Percentiles rank a stretch among this genome's conserved stretches.
These are phyloP conservation scores for Diaphora mendica DNA, from an alignment of 2,888 invertebrate species.

Conservation along the genomic window DNA sequence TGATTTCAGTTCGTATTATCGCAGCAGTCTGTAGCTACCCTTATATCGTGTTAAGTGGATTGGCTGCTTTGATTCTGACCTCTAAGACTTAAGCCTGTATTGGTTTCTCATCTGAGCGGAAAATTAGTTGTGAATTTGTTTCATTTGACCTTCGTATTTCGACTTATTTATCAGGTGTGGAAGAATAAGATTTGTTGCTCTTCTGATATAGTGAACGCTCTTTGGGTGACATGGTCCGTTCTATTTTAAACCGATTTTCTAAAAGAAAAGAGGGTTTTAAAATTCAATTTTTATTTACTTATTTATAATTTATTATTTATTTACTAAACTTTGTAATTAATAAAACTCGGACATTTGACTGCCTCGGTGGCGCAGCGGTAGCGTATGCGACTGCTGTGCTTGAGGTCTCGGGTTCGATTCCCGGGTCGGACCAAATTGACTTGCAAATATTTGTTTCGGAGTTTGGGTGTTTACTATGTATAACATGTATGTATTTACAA, in stretches of 20 bases:
- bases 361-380: too few relatives aligned
- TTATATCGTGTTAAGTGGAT: slow-evolving; percentile 39
- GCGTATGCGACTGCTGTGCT: too few relatives aligned
- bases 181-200: background rate
- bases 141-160: background rate
- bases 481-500: too few relatives aligned
- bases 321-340: too few relatives aligned
- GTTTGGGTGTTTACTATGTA: too few relatives aligned
- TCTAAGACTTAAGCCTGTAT: slow-evolving; percentile 19
- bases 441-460: too few relatives aligned
- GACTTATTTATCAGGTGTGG: background rate
- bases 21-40: slow-evolving; percentile 10
- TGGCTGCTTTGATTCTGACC: slow-evolving; percentile 34
- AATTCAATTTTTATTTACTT: background rate
- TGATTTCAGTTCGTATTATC: slow-evolving; percentile 19
- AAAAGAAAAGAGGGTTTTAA: background rate
- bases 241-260: too few relatives aligned
- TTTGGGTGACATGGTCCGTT: background rate
- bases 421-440: too few relatives aligned
- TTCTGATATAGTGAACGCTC: background rate
- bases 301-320: too few relatives aligned
- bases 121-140: slow-evolving; percentile 5
- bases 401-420: too few relatives aligned
- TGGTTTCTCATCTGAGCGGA: slow-evolving; percentile 15
- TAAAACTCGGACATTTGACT: too few relatives aligned